phyloP scores from a whole-genome alignment of 2,113 vertebrate genomes.

The Caracal caracal region DNA sequence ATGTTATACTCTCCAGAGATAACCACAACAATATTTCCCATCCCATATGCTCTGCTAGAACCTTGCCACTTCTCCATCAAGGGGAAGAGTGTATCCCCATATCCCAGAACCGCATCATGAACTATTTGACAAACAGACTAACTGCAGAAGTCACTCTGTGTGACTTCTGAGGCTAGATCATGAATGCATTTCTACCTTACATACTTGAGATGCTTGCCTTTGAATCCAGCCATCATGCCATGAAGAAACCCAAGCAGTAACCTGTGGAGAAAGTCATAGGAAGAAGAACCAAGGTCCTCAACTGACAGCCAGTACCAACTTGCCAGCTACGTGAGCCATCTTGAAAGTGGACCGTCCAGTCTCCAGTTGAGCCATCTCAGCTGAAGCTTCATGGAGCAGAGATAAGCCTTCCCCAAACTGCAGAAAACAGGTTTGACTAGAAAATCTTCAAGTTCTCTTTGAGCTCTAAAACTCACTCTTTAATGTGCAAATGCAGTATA shows the following conservation, averaged over 20 bases:
- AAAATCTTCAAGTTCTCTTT: neutral
- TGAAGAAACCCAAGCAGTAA: neutral
- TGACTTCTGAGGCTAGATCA: neutral
- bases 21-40: neutral
- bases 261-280: neutral
- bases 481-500: neutral
- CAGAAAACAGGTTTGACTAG: neutral
- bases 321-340: neutral
- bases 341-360: neutral
- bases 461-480: neutral
- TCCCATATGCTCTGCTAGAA: neutral
- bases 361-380: neutral
- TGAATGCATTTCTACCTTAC: neutral
- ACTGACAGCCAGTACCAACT: neutral
- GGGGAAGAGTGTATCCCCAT: neutral
- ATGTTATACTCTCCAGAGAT: neutral
- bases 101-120: neutral
- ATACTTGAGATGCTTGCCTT: neutral
- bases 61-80: neutral
- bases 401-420: neutral
- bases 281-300: neutral
- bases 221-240: neutral
- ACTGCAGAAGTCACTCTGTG: neutral
- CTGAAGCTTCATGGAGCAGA: neutral
- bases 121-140: neutral